A percentile compares a stretch with the other conserved stretches of the same genome.
phyloP scores from a whole-genome alignment of 2,888 invertebrate species.

The Matsumyia berberina region DNA sequence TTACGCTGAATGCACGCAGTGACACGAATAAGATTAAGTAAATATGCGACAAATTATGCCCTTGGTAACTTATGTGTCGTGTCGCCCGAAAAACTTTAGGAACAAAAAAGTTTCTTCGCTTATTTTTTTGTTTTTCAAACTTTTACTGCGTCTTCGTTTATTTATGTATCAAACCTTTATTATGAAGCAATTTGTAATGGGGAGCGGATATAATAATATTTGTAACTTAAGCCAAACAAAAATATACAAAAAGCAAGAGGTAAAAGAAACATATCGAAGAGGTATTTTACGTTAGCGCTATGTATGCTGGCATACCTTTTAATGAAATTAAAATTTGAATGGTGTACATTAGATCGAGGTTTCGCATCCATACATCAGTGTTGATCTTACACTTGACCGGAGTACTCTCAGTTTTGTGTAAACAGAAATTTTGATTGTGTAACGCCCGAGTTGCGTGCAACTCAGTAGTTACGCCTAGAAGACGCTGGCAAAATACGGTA shows the following conservation, averaged over 20 bases:
- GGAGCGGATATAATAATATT: conserved; percentile 7
- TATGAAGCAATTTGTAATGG: neutral
- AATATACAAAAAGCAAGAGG: neutral
- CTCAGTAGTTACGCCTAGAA: no score
- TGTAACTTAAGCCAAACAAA: neutral
- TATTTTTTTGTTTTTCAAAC: neutral
- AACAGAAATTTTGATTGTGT: no score
- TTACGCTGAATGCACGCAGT: neutral
- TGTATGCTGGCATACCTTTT: no score
- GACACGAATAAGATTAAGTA: conserved; percentile 7
- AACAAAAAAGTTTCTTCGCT: conserved; percentile 1
- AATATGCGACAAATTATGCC: conserved; percentile 16
- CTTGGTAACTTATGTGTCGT: conserved; percentile 12
- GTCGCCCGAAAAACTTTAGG: neutral
- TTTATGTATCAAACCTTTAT: neutral
- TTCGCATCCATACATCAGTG: no score
- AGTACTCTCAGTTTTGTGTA: no score
- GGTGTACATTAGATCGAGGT: no score
- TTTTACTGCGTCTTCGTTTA: neutral
- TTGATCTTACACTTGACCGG: no score
- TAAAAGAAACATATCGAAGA: neutral
- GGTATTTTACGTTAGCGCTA: no score
- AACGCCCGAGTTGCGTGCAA: no score
- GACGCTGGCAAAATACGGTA: no score
- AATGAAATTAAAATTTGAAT: no score